These are phyloP conservation scores for Tipula helvola DNA, from an alignment of 2,888 invertebrate genomes.

Conservation along the genomic window DNA sequence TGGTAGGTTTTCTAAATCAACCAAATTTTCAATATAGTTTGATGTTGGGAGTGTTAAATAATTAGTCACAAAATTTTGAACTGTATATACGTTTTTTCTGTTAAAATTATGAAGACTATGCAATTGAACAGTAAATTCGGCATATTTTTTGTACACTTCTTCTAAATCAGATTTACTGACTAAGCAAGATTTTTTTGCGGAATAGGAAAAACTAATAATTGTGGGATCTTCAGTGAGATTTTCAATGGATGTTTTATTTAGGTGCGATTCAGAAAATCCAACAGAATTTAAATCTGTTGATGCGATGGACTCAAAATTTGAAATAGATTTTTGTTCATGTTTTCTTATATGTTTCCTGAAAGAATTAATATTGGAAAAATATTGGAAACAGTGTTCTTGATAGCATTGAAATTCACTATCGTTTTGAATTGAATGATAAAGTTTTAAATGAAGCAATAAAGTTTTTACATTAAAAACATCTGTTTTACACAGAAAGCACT, in stretches of 20 bases:
- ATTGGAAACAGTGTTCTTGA: background rate
- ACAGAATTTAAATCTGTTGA: background rate
- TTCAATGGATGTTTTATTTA: background rate
- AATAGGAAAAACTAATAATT: background rate
- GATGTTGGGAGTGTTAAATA: background rate
- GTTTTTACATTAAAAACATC: background rate
- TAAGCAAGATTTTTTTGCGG: background rate
- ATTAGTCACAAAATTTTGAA: background rate
- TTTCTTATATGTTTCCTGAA: background rate
- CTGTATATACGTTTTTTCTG: background rate
- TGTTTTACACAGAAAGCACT: background rate
- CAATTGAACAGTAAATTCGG: background rate
- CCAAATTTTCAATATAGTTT: background rate
- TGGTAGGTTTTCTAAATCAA: background rate
- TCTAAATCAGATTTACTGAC: conserved; percentile 7
- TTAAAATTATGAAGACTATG: conserved; percentile 7
- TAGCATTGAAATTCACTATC: background rate
- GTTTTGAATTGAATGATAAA: background rate
- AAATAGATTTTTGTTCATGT: background rate
- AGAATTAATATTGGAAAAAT: background rate
- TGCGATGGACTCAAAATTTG: background rate
- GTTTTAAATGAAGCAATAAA: conserved; percentile 6
- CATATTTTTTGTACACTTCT: background rate
- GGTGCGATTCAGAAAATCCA: background rate
- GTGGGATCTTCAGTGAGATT: background rate